A percentile compares a stretch with the other conserved stretches of the same genome.
Conservation (phyloP, 2,888 invertebrate genomes). For the Heliconius hortense region DNA sequence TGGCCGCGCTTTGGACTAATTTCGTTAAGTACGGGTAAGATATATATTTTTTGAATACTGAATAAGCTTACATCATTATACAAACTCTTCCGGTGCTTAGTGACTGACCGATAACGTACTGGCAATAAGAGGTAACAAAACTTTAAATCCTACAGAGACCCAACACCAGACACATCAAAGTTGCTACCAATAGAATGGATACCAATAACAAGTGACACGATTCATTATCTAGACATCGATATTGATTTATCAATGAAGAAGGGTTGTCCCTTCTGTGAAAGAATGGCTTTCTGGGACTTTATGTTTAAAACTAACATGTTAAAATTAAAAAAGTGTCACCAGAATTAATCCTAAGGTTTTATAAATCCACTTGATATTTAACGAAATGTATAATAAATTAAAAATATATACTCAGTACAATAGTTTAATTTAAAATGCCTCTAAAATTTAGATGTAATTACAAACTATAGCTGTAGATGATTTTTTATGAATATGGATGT, state of each 20-base stretch:
- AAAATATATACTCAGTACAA: no score
- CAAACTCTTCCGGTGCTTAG: no score
- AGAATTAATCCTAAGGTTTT: not conserved
- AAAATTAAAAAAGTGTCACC: conserved; percentile 8
- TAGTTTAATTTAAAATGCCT: no score
- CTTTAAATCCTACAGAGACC: conserved; percentile 45
- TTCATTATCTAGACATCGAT: conserved; percentile 51
- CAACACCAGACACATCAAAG: conserved; percentile 53
- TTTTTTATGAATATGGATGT: no score
- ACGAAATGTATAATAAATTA: no score
- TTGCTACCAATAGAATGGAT: conserved; percentile 55
- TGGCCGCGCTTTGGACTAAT: conserved; percentile 68
- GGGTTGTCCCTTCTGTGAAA: conserved; percentile 49
- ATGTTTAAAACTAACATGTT: conserved; percentile 50
- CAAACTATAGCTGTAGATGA: no score
- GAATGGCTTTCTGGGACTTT: conserved; percentile 58
- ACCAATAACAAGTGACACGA: conserved; percentile 45
- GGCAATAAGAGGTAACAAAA: no score
- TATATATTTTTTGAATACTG: not conserved
- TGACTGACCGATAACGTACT: no score
- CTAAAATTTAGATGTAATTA: no score
- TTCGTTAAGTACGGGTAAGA: conserved; percentile 64
- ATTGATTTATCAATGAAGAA: conserved; percentile 45
- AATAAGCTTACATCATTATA: no score
- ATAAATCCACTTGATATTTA: no score